Evolutionary conservation across 2,113 vertebrate genomes (phyloP), one percentile per base, ranked within the genome.

Genomic region (Vulpes lagopus): DNA sequence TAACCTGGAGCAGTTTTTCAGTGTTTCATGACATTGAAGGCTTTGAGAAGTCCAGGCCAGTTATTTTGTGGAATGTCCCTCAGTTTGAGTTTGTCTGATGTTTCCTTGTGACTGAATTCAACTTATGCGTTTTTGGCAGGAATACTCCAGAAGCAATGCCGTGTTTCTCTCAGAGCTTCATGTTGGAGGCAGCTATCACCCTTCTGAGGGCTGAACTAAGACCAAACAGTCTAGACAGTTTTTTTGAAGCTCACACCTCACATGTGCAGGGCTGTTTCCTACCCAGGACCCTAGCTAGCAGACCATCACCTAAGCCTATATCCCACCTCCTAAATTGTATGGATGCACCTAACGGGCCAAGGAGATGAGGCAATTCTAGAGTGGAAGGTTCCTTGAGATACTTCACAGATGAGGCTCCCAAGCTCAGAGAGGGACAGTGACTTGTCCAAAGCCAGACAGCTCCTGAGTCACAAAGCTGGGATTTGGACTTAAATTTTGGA

Each of bases 361-460:
- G 59, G 64, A 89, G 23, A 81, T 53, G 38, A 89, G 23, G 14
- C 15, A 23, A 17, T 89, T 92, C 57, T 64, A 82, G 62, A 3
- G 30, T 51, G 60, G 30, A 76, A 64, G 43, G 4, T 49, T 78
- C 35, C 19, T 69, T n/a, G 85, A 76, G 51, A 65, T n/a, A 27
- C 19, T 30, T 83, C 22, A 35, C 14, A 32, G 65, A n/a, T 49
- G 76, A 84, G 38, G 10, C 20, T 91, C 6, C 15, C 69, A 64
- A 92, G 78, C 15, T 51, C 55, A 73, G 87, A 95, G 94, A 85
- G 20, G 19, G 11, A 84, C n/a, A 35, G 88, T n/a, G 65, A 81
- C 65, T 96, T 89, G 59, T 86, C 35, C 43, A 71, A 78, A n/a
- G 5, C 10, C 57, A 62, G 5, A 20, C 30, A 80, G 30, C 22